Percentiles rank a stretch among this genome's conserved stretches.
Conservation (phyloP, 2,113 vertebrate species). For the Atractosteus spatula region DNA sequence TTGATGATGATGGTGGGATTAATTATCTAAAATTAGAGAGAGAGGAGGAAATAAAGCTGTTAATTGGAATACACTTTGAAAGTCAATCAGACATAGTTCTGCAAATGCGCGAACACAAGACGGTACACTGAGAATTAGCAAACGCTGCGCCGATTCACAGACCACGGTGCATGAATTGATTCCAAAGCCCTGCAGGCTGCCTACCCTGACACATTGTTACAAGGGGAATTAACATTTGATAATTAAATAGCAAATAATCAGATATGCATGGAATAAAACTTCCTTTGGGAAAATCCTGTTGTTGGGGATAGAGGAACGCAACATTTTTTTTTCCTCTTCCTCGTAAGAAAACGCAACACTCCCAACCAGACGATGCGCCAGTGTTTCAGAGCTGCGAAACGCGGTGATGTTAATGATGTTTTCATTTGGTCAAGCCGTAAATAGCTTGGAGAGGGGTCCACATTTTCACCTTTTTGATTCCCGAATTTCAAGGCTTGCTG, state of each 20-base stretch:
- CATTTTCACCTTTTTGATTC: too few species aligned
- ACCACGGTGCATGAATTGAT: constrained; percentile 25
- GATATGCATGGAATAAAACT: constrained; percentile 39
- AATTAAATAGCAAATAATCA: constrained; percentile 47
- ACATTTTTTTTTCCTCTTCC: too few species aligned
- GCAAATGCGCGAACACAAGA: constrained; percentile 20
- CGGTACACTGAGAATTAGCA: constrained; percentile 25
- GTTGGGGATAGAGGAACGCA: neutral
- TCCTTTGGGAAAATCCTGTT: constrained; percentile 28
- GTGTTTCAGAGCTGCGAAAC: too few species aligned
- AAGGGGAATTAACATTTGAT: constrained; percentile 36
- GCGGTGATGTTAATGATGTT: too few species aligned
- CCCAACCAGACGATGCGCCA: too few species aligned
- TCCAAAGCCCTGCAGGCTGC: constrained; percentile 27
- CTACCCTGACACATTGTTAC: constrained; percentile 31
- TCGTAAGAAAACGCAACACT: too few species aligned
- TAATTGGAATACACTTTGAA: constrained; percentile 38
- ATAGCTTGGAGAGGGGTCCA: too few species aligned
- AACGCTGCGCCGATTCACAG: constrained; percentile 29
- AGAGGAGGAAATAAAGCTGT: constrained; percentile 32
- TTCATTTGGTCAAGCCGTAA: too few species aligned
- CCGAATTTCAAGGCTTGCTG: too few species aligned
- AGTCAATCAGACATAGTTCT: constrained; percentile 36
- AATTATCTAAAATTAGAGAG: constrained; percentile 35
- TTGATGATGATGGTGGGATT: constrained; percentile 25